These are phyloP conservation scores for Sesamia inferens DNA, from an alignment of 2,888 invertebrate species.

Conservation along the genomic window DNA sequence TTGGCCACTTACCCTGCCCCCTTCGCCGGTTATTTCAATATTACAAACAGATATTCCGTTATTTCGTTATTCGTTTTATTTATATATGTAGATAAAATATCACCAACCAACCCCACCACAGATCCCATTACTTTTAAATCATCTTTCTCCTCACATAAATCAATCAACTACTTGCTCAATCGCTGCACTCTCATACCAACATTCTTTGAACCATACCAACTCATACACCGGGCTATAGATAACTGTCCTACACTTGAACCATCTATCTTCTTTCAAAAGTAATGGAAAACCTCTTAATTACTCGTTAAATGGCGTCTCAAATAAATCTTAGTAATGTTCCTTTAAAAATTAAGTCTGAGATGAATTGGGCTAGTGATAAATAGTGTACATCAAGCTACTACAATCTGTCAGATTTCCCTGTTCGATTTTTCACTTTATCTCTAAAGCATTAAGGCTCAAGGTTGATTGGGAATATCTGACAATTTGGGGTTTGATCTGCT, in stretches of 20 bases:
- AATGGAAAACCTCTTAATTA: slow-evolving; percentile 69
- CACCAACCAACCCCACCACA: too few relatives aligned
- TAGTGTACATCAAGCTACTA: slow-evolving; percentile 4
- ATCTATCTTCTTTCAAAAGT: slow-evolving; percentile 60
- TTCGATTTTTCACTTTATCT: too few relatives aligned
- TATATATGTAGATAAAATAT: too few relatives aligned
- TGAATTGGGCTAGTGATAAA: slow-evolving; percentile 53
- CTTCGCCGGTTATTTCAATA: too few relatives aligned
- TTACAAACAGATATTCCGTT: too few relatives aligned
- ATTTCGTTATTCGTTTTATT: too few relatives aligned
- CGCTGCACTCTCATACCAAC: slow-evolving; percentile 31
- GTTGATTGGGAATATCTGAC: too few relatives aligned
- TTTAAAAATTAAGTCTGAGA: slow-evolving; percentile 57
- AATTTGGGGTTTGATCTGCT: too few relatives aligned
- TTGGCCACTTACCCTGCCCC: too few relatives aligned
- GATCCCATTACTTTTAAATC: slow-evolving; percentile 27
- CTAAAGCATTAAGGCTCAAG: too few relatives aligned
- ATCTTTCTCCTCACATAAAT: slow-evolving; percentile 41
- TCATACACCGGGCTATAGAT: slow-evolving; percentile 46
- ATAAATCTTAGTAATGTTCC: slow-evolving; percentile 63
- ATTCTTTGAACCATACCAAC: slow-evolving; percentile 35
- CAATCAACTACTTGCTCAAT: slow-evolving; percentile 36
- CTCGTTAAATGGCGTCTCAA: slow-evolving; percentile 62
- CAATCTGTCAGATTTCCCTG: too few relatives aligned
- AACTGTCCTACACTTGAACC: slow-evolving; percentile 53